phyloP scores from a whole-genome alignment of 1,140 invertebrate genomes.

The Trichonephila inaurata region DNA sequence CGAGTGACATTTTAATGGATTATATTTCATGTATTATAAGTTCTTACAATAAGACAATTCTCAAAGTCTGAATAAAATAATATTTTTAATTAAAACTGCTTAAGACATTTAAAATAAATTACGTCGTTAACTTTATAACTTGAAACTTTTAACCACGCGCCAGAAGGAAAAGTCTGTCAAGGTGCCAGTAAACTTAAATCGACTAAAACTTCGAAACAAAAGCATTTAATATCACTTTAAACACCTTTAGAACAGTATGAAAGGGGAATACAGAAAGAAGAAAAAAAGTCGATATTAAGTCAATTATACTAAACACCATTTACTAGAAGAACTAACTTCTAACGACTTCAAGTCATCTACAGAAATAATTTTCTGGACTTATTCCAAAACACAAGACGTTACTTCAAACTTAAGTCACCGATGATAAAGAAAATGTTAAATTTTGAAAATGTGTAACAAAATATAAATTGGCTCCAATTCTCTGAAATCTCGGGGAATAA shows the following conservation, averaged over 20 bases:
- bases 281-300: neutral
- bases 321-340: neutral
- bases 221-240: constrained; percentile 33
- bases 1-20: too few species aligned
- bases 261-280: neutral
- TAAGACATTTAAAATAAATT: constrained; percentile 13
- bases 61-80: too few species aligned
- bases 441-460: too few species aligned
- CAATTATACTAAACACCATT: constrained; percentile 31
- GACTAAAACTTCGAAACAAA: constrained; percentile 13
- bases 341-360: constrained; percentile 8
- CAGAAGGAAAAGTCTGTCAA: neutral
- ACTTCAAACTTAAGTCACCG: neutral
- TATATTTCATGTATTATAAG: too few species aligned
- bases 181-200: neutral
- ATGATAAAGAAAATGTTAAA: neutral
- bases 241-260: neutral
- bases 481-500: too few species aligned
- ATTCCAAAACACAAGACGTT: neutral
- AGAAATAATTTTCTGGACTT: constrained; percentile 5
- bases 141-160: neutral
- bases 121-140: neutral
- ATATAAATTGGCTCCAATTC: too few species aligned
- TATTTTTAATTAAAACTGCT: too few species aligned
- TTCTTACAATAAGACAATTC: too few species aligned